Conservation (phyloP, 2,888 invertebrate species). For the Brassicogethes aeneus region DNA sequence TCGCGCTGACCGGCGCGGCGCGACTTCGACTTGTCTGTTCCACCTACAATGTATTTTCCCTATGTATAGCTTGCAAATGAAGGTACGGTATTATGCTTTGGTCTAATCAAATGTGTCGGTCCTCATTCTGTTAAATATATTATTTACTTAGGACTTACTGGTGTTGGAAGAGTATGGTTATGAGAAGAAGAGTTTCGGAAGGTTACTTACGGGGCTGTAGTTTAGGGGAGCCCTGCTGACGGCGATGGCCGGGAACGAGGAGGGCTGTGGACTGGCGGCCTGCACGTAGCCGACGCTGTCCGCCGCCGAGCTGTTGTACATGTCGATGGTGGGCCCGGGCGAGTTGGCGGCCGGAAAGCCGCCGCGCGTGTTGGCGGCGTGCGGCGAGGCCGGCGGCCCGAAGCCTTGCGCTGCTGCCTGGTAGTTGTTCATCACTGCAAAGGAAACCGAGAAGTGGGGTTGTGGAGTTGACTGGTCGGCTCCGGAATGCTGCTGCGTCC, state of each 20-base stretch:
- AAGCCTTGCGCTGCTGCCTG: constrained; percentile 73
- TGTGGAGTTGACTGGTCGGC: constrained; percentile 32
- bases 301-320: constrained; percentile 78
- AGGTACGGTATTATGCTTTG: no score
- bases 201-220: constrained; percentile 78
- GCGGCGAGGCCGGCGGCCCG: constrained; percentile 77
- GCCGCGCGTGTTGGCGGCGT: constrained; percentile 53
- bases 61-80: no score
- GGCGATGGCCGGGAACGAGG: constrained; percentile 89
- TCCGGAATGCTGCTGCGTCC: constrained; percentile 32
- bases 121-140: no score
- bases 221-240: constrained; percentile 89
- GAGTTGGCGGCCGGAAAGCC: constrained; percentile 89
- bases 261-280: constrained; percentile 94
- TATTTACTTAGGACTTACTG: no score
- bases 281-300: constrained; percentile 91
- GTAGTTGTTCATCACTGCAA: constrained; percentile 94
- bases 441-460: constrained; percentile 36
- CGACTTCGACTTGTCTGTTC: no score
- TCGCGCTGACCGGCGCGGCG: no score
- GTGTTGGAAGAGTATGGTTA: no score
- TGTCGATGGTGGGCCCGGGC: constrained; percentile 85
- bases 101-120: no score
- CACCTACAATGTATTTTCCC: no score
- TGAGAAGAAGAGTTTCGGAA: no score